Evolutionary conservation across 2,113 vertebrate species (phyloP).

Genomic region (Alouatta palliata): DNA sequence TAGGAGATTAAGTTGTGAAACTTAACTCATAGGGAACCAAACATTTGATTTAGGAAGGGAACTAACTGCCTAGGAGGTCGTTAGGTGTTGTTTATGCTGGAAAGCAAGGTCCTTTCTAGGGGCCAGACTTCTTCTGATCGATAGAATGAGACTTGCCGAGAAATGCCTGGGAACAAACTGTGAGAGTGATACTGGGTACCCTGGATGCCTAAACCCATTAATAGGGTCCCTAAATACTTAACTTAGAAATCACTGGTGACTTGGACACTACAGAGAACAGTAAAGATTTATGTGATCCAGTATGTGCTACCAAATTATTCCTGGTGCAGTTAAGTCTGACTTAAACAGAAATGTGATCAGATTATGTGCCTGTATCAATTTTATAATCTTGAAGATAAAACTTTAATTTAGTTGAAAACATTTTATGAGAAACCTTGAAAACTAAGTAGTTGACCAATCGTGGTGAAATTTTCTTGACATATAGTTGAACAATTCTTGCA

Average conservation of each 20-base stretch:
- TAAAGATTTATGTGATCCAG: neutral
- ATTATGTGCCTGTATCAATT: neutral
- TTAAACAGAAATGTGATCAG: neutral
- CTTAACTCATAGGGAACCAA: neutral
- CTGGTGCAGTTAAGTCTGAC: neutral
- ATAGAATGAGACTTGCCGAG: neutral
- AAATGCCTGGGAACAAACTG: neutral
- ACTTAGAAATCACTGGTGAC: neutral
- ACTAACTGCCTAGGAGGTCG: neutral
- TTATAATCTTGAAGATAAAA: neutral
- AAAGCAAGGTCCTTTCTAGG: neutral
- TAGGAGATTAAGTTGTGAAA: neutral
- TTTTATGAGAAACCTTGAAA: neutral
- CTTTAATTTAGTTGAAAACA: neutral
- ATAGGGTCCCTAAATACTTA: neutral
- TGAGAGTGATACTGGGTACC: neutral
- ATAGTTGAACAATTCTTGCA: neutral
- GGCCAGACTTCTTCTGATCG: neutral
- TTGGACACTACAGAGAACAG: neutral
- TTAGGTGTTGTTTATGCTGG: neutral
- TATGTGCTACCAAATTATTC: neutral
- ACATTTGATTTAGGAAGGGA: neutral
- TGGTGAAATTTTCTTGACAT: neutral
- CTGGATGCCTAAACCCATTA: neutral
- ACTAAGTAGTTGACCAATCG: neutral